Percentiles rank a stretch among this genome's conserved stretches.
Conservation (phyloP, 2,888 invertebrate species). For the Entomobrya proxima region DNA sequence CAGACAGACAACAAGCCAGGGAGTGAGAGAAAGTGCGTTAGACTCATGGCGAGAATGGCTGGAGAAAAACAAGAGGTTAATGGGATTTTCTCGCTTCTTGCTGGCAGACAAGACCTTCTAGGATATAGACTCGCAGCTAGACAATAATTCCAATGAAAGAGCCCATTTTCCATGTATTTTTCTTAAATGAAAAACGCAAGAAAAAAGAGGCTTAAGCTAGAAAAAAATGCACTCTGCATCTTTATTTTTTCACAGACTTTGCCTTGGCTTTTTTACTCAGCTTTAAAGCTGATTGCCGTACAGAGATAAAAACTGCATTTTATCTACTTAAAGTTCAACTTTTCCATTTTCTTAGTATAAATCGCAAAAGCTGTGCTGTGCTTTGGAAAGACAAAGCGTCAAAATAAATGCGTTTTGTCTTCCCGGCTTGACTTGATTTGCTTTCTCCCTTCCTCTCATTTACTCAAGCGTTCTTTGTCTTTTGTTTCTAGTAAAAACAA, state of each 20-base stretch:
- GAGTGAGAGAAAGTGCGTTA: not conserved
- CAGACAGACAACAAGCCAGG: not conserved
- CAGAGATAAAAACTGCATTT: not conserved
- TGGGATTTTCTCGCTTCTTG: slow-evolving; percentile 45
- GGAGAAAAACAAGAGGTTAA: slow-evolving; percentile 46
- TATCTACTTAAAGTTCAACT: not conserved
- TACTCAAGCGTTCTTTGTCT: not conserved
- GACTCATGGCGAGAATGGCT: not conserved
- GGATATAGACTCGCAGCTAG: not conserved
- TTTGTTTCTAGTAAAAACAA: slow-evolving; percentile 24
- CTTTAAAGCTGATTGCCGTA: not conserved
- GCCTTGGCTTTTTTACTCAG: not conserved
- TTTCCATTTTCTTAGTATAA: slow-evolving; percentile 2
- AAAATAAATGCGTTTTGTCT: slow-evolving; percentile 14
- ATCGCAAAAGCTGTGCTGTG: not conserved
- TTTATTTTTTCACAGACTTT: not conserved
- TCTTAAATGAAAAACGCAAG: not conserved
- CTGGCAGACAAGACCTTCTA: not conserved
- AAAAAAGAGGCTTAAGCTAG: slow-evolving; percentile 1
- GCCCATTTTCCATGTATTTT: not conserved
- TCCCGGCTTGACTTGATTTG: slow-evolving; percentile 39
- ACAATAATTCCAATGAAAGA: slow-evolving; percentile 17
- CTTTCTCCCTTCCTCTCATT: slow-evolving; percentile 28
- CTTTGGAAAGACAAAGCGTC: not conserved
- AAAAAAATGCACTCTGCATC: slow-evolving; percentile 31